Evolutionary conservation across 2,113 vertebrate genomes (phyloP).

Genomic region (Peromyscus californicus): DNA sequence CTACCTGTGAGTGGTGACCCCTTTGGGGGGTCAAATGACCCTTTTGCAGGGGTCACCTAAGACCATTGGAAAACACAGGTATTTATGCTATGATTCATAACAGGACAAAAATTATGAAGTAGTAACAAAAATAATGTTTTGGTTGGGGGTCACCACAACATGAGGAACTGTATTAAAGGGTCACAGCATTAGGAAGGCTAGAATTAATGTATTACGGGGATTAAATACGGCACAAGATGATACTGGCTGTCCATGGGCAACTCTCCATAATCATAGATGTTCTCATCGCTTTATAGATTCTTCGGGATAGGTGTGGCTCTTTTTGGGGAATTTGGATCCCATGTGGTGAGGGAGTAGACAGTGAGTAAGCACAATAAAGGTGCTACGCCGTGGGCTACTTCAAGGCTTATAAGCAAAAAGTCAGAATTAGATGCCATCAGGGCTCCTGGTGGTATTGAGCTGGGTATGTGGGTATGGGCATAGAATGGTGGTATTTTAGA

Average conservation of each 20-base stretch:
- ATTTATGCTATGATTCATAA: not conserved
- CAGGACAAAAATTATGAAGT: not conserved
- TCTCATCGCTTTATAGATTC: not conserved
- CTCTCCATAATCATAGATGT: not conserved
- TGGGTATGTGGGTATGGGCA: not conserved
- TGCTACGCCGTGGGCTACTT: not conserved
- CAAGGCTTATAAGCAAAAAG: not conserved
- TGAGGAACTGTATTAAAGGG: not conserved
- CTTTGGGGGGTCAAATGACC: not conserved
- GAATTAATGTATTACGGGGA: not conserved
- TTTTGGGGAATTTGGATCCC: not conserved
- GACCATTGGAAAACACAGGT: not conserved
- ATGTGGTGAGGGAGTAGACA: not conserved
- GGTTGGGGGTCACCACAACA: not conserved
- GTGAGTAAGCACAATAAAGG: not conserved
- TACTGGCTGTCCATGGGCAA: not conserved
- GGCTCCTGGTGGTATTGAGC: not conserved
- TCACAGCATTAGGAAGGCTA: not conserved
- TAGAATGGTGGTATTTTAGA: not conserved
- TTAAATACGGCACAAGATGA: not conserved
- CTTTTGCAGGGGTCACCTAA: not conserved
- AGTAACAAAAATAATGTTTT: not conserved
- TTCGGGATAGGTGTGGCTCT: not conserved
- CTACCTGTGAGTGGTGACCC: not conserved
- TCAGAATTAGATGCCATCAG: not conserved